Evolutionary conservation across 1,140 invertebrate species (phyloP).

Genomic region (Drosophila kepulauana): DNA sequence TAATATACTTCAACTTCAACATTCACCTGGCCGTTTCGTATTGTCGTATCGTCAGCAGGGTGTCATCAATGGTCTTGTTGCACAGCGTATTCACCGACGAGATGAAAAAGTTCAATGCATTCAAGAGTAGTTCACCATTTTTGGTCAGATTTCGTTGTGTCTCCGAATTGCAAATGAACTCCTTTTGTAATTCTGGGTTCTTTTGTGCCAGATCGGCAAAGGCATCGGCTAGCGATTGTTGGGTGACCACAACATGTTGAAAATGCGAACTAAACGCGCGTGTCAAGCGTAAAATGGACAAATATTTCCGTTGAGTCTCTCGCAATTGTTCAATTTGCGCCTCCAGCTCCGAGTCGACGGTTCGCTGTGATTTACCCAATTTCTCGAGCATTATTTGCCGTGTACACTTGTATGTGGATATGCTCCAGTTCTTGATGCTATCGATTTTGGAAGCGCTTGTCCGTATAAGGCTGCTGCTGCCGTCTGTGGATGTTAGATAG

Average conservation of each 20-base stretch:
- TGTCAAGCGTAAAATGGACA: constrained; percentile 94
- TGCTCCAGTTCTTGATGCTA: constrained; percentile 97
- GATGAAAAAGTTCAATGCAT: constrained; percentile 97
- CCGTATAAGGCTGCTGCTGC: constrained; percentile 86
- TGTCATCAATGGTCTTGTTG: constrained; percentile 98
- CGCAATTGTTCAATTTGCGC: constrained; percentile 95
- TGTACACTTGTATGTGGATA: constrained; percentile 98
- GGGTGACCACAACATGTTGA: constrained; percentile 94
- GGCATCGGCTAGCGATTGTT: constrained; percentile 87
- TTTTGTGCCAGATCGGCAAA: constrained; percentile 98
- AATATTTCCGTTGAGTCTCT: constrained; percentile 97
- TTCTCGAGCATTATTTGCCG: constrained; percentile 97
- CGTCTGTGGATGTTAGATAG: constrained; percentile 61
- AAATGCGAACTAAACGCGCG: constrained; percentile 94
- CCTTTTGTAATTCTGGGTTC: constrained; percentile 96
- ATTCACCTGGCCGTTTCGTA: constrained; percentile 95
- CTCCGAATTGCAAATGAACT: constrained; percentile 98
- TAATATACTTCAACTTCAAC: constrained; percentile 5
- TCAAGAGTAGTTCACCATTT: constrained; percentile 96
- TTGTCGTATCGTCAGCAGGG: constrained; percentile 95
- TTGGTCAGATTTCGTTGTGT: constrained; percentile 96
- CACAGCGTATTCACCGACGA: constrained; percentile 97
- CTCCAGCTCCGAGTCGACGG: constrained; percentile 93
- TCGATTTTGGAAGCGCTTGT: constrained; percentile 92
- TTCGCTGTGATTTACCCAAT: constrained; percentile 96